Base-by-base conservation (phyloP, 2,888 invertebrate species). In the Drosophila rubida region DNA sequence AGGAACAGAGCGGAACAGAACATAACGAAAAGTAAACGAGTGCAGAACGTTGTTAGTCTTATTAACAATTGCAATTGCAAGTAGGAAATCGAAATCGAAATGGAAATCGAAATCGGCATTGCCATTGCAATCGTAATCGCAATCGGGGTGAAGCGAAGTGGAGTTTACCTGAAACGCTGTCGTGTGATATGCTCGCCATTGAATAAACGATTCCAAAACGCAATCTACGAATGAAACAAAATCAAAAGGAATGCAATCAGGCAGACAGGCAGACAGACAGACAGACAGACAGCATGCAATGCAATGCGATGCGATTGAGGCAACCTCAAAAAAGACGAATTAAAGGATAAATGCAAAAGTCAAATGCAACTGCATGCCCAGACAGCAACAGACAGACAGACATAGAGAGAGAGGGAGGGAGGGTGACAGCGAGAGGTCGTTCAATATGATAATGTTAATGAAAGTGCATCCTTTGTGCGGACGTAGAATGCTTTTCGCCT, bases 81-180 rank as follows among this genome's bases (percentile, higher is more conserved):
- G 4, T n/a, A n/a, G 30, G 30, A 14, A 35, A 35, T 35, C 35
- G 35, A 35, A 35, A 35, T 9, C 14, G 45, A 0, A 30, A 37
- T 44, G 9, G 50, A 23, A 39, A 22, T 54, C 13, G 50, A 13
- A 23, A 19, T 39, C 32, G n/a, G n/a, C n/a, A n/a, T n/a, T n/a
- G n/a, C n/a, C 27, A 8, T 32, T 13, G n/a, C 19, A 14, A 7
- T 27, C 27, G 27, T 8, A 27, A 27, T 27, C 27, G 27, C 27
- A 27, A 27, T 27, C 27, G 27, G 9, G 9, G 11, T n/a, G 30
- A 11, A n/a, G 30, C n/a, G 11, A 5, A 13, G 4, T 32, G 11
- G 4, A 42, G 80, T 93, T 77, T 94, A 95, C 95, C 94, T 94
- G 93, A 94, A 93, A 61, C 92, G 91, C 60, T 93, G 91, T 82